Evolutionary conservation across 2,113 vertebrate species (phyloP), one percentile per base, ranked within the genome.

Genomic region (Caloenas nicobarica): DNA sequence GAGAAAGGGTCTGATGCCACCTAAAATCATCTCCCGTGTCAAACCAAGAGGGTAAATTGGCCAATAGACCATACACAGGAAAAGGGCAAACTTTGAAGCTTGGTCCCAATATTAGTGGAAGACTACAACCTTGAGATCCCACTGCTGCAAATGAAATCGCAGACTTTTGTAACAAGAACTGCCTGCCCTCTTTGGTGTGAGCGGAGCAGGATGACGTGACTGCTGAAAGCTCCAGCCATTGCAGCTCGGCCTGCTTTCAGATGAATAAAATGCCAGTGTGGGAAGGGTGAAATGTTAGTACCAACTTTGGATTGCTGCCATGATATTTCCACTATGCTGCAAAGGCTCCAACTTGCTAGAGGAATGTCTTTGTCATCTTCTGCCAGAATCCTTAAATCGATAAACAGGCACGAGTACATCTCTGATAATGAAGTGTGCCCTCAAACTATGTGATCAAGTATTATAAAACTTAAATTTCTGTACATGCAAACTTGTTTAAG

Each of bases 261-360:
- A 70, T 72, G 70, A 66, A 70, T 70, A 54, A 94, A 88, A 96
- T 91, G 71, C 85, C 93, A 77, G 50, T 91, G 93, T 87, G 84
- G 93, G 95, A 93, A 81, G 94, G 84, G 84, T 91, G 73, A 96
- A 92, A 95, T 73, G 79, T 76, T 82, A 82, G 78, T 89, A 89
- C 81, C 89, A 88, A 87, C 22, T 87, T 31, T 92, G 95, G 87
- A 61, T 85, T 50, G 3, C 62, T 87, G 94, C 95, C 94, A 88
- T 12, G 66, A 26, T 89, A 29, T 79, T 85, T 85, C 87, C 5
- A 36, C 94, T 93, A 72, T 0, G 1, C 58, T 57, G 42, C 4
- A 9, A 44, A 76, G 91, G 50, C 78, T 86, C 29, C 24, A 31
- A 9, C 69, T 91, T 58, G 53, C 54, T 46, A 29, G 40, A 82